A percentile compares a stretch with the other conserved stretches of the same genome.
phyloP scores from a whole-genome alignment of 2,113 vertebrate genomes.

The Centrocercus urophasianus region DNA sequence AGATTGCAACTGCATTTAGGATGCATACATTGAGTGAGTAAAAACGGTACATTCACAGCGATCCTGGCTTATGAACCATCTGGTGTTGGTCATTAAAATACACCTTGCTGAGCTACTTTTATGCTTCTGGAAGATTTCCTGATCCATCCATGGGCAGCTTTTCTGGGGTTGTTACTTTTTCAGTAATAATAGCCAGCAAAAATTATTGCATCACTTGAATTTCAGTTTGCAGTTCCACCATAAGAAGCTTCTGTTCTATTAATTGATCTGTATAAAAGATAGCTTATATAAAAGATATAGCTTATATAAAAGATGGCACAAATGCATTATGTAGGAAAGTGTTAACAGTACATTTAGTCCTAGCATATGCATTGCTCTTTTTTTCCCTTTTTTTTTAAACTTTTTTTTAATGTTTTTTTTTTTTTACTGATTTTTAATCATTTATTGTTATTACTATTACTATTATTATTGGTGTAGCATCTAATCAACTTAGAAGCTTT shows the following conservation, averaged over 20 bases:
- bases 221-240: background rate
- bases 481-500: background rate
- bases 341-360: background rate
- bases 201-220: background rate
- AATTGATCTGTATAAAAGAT: background rate
- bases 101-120: background rate
- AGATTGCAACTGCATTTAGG: background rate
- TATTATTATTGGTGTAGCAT: background rate
- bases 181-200: slow-evolving; percentile 2
- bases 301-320: background rate
- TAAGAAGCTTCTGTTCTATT: background rate
- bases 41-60: background rate
- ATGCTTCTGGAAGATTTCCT: slow-evolving; percentile 6
- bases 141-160: background rate
- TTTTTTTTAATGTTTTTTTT: background rate
- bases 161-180: background rate
- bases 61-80: background rate
- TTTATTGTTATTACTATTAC: too few species aligned
- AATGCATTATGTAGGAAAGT: background rate
- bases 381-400: background rate
- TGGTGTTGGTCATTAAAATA: background rate
- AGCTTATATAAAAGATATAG: background rate
- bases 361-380: background rate
- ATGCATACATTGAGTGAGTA: background rate
- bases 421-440: too few species aligned